These are phyloP conservation scores for Clarias macrocephalus DNA, from an alignment of 2,113 vertebrate genomes.

Conservation along the genomic window DNA sequence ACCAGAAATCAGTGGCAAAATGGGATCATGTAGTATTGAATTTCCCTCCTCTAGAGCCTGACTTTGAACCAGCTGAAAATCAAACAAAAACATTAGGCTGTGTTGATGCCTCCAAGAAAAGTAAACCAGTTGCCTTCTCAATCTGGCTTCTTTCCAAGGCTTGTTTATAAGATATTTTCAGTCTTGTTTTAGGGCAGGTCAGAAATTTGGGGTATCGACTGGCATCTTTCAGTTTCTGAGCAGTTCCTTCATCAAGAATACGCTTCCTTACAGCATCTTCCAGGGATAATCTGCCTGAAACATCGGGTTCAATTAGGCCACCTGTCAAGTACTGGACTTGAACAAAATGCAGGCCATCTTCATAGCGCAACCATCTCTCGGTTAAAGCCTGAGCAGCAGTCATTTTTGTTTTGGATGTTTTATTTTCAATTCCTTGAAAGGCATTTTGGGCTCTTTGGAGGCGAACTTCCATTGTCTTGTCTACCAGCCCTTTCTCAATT, in stretches of 20 bases:
- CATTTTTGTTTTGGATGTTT: constrained; percentile 95
- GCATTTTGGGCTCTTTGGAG: constrained; percentile 96
- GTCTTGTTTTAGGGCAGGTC: constrained; percentile 97
- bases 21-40: constrained; percentile 87
- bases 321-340: constrained; percentile 97
- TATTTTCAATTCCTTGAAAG: constrained; percentile 93
- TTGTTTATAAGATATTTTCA: constrained; percentile 98
- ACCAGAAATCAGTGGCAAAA: constrained; percentile 86
- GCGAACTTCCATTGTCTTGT: constrained; percentile 96
- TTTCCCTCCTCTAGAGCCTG: constrained; percentile 89
- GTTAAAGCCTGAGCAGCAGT: constrained; percentile 94
- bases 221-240: constrained; percentile 92
- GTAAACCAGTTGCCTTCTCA: constrained; percentile 86
- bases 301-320: constrained; percentile 91
- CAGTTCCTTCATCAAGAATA: constrained; percentile 86
- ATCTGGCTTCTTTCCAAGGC: constrained; percentile 96
- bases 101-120: constrained; percentile 89
- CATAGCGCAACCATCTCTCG: constrained; percentile 97
- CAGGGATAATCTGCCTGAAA: constrained; percentile 77
- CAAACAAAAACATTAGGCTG: constrained; percentile 89
- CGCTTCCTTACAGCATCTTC: constrained; percentile 91
- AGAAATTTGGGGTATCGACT: constrained; percentile 91
- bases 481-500: constrained; percentile 84
- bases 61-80: constrained; percentile 85
- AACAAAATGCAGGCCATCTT: constrained; percentile 93